Conservation (phyloP, 2,888 invertebrate genomes). For the Cenopis cana region DNA sequence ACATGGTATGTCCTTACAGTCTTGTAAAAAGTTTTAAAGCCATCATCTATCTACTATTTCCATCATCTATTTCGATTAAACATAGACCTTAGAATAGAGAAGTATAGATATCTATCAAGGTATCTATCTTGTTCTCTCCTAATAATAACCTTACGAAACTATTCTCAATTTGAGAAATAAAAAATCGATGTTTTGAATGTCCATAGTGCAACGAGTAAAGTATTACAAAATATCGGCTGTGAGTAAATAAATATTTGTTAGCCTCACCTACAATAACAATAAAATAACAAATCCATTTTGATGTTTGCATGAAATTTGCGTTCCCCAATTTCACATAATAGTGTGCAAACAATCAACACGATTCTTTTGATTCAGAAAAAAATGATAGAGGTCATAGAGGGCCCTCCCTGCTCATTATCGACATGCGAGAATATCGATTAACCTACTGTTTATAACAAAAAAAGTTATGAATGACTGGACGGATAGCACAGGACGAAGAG, state of each 20-base stretch:
- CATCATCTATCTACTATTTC: too few species aligned
- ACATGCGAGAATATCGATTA: conserved; percentile 16
- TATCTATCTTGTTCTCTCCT: too few species aligned
- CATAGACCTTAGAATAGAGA: too few species aligned
- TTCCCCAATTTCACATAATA: not conserved
- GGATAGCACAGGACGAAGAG: not conserved
- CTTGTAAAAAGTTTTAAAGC: too few species aligned
- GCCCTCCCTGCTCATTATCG: conserved; percentile 10
- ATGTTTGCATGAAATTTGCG: not conserved
- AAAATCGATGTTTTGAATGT: too few species aligned
- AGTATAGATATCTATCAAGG: too few species aligned
- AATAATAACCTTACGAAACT: not conserved
- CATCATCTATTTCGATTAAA: too few species aligned
- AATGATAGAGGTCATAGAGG: too few species aligned
- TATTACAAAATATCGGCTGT: not conserved
- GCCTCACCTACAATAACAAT: not conserved
- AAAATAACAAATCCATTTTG: not conserved
- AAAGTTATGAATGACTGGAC: not conserved
- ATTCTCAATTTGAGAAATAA: not conserved
- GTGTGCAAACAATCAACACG: conserved; percentile 18
- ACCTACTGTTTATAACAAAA: not conserved
- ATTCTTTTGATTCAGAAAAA: conserved; percentile 16
- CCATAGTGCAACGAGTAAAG: not conserved
- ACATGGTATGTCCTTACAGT: too few species aligned
- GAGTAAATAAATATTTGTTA: not conserved